These are phyloP conservation scores for Auanema freiburgensis DNA, from an alignment of 2,888 invertebrate species.

Conservation along the genomic window DNA sequence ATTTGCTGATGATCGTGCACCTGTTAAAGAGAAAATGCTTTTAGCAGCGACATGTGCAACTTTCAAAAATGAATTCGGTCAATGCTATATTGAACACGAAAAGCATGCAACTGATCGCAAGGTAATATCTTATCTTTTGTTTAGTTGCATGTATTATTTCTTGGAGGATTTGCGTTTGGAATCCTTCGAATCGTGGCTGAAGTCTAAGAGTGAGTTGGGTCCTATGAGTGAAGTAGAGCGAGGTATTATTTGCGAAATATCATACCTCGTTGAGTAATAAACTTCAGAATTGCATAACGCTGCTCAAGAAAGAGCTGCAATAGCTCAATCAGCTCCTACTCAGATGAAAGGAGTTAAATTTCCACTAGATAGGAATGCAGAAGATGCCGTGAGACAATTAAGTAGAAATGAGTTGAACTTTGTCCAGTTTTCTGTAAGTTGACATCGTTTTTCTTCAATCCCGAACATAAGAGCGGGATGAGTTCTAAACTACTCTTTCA, in stretches of 20 bases:
- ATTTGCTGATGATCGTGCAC: slow-evolving; percentile 90
- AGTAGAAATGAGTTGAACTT: slow-evolving; percentile 80
- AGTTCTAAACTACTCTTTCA: too few species aligned
- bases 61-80: slow-evolving; percentile 91
- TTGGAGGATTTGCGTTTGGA: slow-evolving; percentile 78
- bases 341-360: slow-evolving; percentile 77
- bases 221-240: slow-evolving; percentile 77
- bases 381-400: slow-evolving; percentile 77
- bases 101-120: slow-evolving; percentile 78
- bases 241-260: slow-evolving; percentile 49
- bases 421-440: slow-evolving; percentile 77
- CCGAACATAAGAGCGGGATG: not conserved
- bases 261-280: not conserved
- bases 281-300: slow-evolving; percentile 45
- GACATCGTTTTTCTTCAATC: slow-evolving; percentile 7
- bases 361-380: slow-evolving; percentile 81
- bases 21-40: slow-evolving; percentile 92
- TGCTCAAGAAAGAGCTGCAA: slow-evolving; percentile 42
- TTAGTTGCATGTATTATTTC: slow-evolving; percentile 1
- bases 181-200: slow-evolving; percentile 81
- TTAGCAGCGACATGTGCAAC: slow-evolving; percentile 97
- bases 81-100: slow-evolving; percentile 89
- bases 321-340: slow-evolving; percentile 58
- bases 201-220: slow-evolving; percentile 79
- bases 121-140: slow-evolving; percentile 19